These are phyloP conservation scores for Manduca sexta DNA, from an alignment of 1,140 invertebrate species.

Conservation along the genomic window DNA sequence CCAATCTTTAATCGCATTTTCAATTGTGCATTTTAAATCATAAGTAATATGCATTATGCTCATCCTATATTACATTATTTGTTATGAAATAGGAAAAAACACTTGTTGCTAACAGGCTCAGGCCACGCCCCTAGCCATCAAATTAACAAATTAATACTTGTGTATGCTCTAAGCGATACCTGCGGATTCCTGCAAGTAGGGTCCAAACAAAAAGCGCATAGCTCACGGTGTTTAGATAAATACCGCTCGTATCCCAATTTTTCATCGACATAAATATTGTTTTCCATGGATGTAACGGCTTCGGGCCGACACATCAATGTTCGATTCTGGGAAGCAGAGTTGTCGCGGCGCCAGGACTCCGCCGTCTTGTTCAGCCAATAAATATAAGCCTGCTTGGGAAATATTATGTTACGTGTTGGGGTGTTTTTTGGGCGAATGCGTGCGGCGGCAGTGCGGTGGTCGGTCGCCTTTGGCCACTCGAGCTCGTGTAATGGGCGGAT, in stretches of 20 bases:
- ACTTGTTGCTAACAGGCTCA: constrained; percentile 17
- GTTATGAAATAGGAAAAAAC: too few species aligned
- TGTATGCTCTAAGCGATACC: constrained; percentile 33
- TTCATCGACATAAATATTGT: constrained; percentile 69
- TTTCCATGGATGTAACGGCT: constrained; percentile 66
- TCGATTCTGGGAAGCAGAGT: constrained; percentile 61
- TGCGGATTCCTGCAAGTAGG: constrained; percentile 60
- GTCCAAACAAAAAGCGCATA: constrained; percentile 56
- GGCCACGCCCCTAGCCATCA: constrained; percentile 31
- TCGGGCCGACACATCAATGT: constrained; percentile 54
- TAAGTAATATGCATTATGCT: too few species aligned
- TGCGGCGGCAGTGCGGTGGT: constrained; percentile 39
- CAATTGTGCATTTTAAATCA: too few species aligned
- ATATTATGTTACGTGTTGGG: constrained; percentile 70
- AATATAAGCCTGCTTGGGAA: constrained; percentile 69
- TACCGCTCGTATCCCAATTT: constrained; percentile 59
- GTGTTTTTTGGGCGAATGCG: constrained; percentile 62
- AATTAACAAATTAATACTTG: constrained; percentile 55
- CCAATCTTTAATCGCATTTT: too few species aligned
- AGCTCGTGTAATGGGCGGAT: constrained; percentile 39
- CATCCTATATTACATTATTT: too few species aligned
- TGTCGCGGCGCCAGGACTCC: constrained; percentile 62
- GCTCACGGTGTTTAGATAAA: constrained; percentile 60
- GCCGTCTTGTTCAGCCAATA: constrained; percentile 47
- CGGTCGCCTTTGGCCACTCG: constrained; percentile 47